phyloP scores from a whole-genome alignment of 2,113 vertebrate species.

The Thryonomys swinderianus region DNA sequence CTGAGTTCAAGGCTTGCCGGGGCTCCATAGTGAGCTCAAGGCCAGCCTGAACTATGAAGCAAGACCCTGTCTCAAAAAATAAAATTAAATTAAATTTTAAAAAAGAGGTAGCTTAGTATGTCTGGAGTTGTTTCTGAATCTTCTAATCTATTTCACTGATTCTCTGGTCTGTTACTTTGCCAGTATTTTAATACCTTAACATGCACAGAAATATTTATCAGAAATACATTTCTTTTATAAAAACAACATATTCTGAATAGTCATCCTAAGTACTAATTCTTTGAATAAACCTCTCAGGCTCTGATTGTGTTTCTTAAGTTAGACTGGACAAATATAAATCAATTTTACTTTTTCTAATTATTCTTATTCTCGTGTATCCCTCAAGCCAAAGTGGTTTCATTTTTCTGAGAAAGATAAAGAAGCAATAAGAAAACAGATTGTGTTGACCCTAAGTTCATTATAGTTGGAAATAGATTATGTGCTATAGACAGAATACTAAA shows the following conservation, averaged over 20 bases:
- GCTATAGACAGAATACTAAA: constrained; percentile 20
- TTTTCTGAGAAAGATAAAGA: constrained; percentile 51
- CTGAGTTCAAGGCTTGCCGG: too few species aligned
- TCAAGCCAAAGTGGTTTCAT: not conserved
- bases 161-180: too few species aligned
- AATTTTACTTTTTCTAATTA: constrained; percentile 43
- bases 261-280: not conserved
- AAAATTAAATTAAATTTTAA: too few species aligned
- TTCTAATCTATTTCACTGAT: too few species aligned
- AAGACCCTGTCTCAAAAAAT: too few species aligned
- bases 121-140: too few species aligned
- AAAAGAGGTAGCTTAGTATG: too few species aligned
- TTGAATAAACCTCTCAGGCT: not conserved
- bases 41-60: too few species aligned
- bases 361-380: not conserved
- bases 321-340: not conserved
- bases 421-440: not conserved
- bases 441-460: not conserved
- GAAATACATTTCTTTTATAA: not conserved
- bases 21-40: too few species aligned
- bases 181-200: not conserved
- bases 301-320: not conserved
- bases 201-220: not conserved
- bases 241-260: not conserved
- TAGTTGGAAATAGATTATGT: constrained; percentile 20